phyloP scores from a whole-genome alignment of 2,113 vertebrate species.

The Hippocampus barbouri region DNA sequence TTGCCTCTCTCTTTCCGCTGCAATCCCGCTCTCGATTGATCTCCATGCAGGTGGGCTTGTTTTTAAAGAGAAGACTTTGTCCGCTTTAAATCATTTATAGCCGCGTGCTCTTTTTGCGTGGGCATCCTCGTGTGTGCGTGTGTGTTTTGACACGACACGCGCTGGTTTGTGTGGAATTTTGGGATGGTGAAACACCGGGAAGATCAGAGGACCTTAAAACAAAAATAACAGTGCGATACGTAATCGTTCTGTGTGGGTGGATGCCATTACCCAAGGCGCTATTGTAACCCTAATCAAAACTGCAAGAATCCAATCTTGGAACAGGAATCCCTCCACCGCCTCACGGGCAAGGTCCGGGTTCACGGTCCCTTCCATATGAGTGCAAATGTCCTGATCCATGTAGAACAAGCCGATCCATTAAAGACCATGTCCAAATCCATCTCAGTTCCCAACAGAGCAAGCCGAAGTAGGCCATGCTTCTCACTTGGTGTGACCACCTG shows the following conservation, averaged over 20 bases:
- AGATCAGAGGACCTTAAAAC: not conserved
- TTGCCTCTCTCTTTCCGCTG: slow-evolving; percentile 37
- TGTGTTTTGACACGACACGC: slow-evolving; percentile 9
- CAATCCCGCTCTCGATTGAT: slow-evolving; percentile 67
- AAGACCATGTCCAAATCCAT: slow-evolving; percentile 55
- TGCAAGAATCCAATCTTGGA: slow-evolving; percentile 35
- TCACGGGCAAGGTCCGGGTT: slow-evolving; percentile 32
- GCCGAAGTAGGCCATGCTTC: slow-evolving; percentile 67
- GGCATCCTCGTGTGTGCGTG: slow-evolving; percentile 29
- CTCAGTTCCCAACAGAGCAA: slow-evolving; percentile 57
- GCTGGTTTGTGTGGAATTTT: not conserved
- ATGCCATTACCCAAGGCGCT: slow-evolving; percentile 39
- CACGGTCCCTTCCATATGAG: slow-evolving; percentile 25
- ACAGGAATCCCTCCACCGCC: slow-evolving; percentile 24
- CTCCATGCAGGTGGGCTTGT: slow-evolving; percentile 61
- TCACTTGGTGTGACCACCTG: slow-evolving; percentile 66
- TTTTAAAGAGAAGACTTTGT: slow-evolving; percentile 54
- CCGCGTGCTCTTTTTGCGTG: slow-evolving; percentile 40
- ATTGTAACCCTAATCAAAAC: slow-evolving; percentile 30
- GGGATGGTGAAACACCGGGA: slow-evolving; percentile 35
- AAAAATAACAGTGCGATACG: not conserved
- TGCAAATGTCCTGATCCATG: slow-evolving; percentile 53
- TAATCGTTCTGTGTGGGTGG: not conserved
- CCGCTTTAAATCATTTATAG: slow-evolving; percentile 66
- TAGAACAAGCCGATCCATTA: slow-evolving; percentile 56